Percentiles rank a stretch among this genome's conserved stretches.
Evolutionary conservation across 2,888 invertebrate genomes (phyloP).

Genomic region (Adelognathus sp.): DNA sequence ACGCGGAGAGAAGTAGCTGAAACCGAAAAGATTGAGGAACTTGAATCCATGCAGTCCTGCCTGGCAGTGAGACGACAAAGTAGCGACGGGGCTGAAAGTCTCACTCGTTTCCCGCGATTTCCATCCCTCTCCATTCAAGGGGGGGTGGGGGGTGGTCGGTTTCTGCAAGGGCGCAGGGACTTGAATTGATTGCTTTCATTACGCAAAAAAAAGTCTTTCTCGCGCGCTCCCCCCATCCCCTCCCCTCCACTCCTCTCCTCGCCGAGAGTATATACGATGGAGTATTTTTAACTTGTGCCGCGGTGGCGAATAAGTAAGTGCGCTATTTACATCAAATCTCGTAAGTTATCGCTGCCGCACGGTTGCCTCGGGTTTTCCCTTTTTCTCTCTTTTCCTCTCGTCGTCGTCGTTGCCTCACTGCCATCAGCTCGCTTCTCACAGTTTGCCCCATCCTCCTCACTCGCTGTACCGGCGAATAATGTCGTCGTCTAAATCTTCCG

Average conservation of each 20-base stretch:
- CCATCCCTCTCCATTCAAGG: no score
- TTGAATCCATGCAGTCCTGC: not conserved
- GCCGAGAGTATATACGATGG: not conserved
- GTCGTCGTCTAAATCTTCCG: slow-evolving; percentile 64
- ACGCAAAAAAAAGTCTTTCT: slow-evolving; percentile 71
- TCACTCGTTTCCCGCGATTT: not conserved
- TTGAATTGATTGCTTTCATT: slow-evolving; percentile 81
- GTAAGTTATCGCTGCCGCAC: slow-evolving; percentile 74
- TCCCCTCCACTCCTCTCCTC: slow-evolving; percentile 45
- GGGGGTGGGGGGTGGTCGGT: no score
- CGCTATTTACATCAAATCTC: slow-evolving; percentile 80
- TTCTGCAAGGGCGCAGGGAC: slow-evolving; percentile 69
- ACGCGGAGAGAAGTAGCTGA: not conserved
- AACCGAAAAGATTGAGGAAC: not conserved
- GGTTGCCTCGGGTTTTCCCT: slow-evolving; percentile 45
- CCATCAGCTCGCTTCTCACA: slow-evolving; percentile 32
- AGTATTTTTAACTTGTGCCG: slow-evolving; percentile 78
- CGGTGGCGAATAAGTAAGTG: slow-evolving; percentile 79
- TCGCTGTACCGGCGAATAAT: slow-evolving; percentile 61
- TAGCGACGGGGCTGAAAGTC: not conserved
- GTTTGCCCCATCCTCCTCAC: slow-evolving; percentile 28
- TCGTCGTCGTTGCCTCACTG: slow-evolving; percentile 46
- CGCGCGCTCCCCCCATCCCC: slow-evolving; percentile 63
- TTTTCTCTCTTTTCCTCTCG: slow-evolving; percentile 38
- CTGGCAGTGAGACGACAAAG: slow-evolving; percentile 22